A percentile compares a stretch with the other conserved stretches of the same genome.
These are phyloP conservation scores for Tribolium castaneum DNA, from an alignment of 1,140 invertebrate genomes.

Conservation along the genomic window DNA sequence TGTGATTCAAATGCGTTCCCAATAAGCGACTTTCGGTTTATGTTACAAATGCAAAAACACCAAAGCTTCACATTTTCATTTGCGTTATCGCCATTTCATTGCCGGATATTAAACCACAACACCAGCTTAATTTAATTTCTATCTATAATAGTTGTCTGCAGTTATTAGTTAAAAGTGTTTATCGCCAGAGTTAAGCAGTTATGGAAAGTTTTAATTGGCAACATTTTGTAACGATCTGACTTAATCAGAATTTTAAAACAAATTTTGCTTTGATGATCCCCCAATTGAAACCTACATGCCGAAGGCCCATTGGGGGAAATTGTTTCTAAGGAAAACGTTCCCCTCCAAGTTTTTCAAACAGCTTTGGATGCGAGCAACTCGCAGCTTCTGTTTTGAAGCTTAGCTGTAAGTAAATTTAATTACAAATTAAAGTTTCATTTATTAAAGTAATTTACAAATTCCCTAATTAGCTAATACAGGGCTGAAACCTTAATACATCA, in stretches of 20 bases:
- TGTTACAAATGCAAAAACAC: not conserved
- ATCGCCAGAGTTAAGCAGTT: not conserved
- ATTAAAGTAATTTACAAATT: slow-evolving; percentile 31
- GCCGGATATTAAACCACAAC: not conserved
- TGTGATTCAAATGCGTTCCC: not conserved
- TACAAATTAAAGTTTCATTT: slow-evolving; percentile 27
- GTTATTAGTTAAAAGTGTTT: not conserved
- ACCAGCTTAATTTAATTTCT: not conserved
- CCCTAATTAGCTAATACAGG: slow-evolving; percentile 16
- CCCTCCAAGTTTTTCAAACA: not conserved
- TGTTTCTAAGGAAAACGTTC: not conserved
- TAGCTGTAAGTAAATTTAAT: slow-evolving; percentile 27
- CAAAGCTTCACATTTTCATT: not conserved
- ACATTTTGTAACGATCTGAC: not conserved
- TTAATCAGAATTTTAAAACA: not conserved
- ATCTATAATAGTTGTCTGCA: not conserved
- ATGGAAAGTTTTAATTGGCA: not conserved
- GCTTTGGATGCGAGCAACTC: not conserved
- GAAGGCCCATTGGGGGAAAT: not conserved
- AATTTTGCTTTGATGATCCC: not conserved
- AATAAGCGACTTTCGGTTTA: not conserved
- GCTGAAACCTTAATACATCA: slow-evolving; percentile 15
- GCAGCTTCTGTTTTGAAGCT: not conserved
- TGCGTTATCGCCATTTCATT: not conserved
- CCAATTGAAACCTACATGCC: not conserved